A percentile compares a stretch with the other conserved stretches of the same genome.
These are phyloP conservation scores for Orientallactaga bullata DNA, from an alignment of 2,113 vertebrate genomes.

Conservation along the genomic window DNA sequence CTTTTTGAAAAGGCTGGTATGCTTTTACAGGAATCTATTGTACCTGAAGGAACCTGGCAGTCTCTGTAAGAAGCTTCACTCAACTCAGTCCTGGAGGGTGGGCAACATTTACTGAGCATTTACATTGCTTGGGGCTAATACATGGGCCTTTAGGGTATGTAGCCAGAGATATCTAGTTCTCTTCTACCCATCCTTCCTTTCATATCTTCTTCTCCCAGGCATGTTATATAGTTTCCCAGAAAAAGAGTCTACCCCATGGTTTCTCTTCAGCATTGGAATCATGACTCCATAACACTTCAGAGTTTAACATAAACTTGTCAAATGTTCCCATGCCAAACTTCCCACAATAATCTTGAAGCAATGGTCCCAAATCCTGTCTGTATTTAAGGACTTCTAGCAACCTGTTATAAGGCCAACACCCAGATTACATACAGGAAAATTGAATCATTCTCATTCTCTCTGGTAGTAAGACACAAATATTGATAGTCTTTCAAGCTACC, in stretches of 20 bases:
- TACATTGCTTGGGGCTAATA: background rate
- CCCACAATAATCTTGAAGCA: conserved; percentile 5
- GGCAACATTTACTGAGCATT: background rate
- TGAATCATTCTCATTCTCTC: background rate
- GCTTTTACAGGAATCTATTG: background rate
- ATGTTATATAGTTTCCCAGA: background rate
- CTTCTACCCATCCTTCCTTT: background rate
- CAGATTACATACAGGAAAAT: background rate
- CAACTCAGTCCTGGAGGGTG: background rate
- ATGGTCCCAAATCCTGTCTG: background rate
- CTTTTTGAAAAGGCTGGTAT: background rate
- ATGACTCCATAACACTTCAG: background rate
- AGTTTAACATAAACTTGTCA: background rate
- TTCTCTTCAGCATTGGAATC: background rate
- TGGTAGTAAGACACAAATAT: background rate
- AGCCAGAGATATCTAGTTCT: background rate
- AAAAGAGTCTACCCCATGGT: background rate
- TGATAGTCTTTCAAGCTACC: background rate
- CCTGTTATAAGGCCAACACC: background rate
- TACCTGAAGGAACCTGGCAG: background rate
- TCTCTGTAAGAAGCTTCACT: background rate
- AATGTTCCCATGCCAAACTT: background rate
- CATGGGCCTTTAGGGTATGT: background rate
- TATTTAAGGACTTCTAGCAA: background rate
- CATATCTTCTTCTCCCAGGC: background rate